phyloP scores from a whole-genome alignment of 1,140 invertebrate species.

The Brachionus sp. region DNA sequence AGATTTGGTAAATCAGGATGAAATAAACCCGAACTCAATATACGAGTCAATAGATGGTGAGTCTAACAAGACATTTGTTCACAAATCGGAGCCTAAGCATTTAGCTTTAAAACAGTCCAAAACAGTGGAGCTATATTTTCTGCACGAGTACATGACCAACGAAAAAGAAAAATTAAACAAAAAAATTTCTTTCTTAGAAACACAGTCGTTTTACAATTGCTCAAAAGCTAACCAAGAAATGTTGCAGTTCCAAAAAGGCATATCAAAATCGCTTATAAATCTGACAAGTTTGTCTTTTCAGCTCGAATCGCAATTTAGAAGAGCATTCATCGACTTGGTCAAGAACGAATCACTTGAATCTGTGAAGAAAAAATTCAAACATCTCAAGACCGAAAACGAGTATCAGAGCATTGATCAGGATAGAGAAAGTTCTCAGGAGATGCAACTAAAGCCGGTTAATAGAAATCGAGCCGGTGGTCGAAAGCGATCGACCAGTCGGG shows the following conservation, averaged over 20 bases:
- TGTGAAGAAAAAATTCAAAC: constrained; percentile 13
- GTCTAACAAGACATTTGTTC: not conserved
- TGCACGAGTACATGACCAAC: constrained; percentile 10
- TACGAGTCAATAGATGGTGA: constrained; percentile 39
- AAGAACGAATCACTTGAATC: constrained; percentile 25
- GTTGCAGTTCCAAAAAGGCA: not conserved
- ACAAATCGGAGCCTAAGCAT: not conserved
- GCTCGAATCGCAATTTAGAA: not conserved
- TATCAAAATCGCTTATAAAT: not conserved
- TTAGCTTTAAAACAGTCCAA: constrained; percentile 10
- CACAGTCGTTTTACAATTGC: constrained; percentile 13
- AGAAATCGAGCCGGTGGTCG: not conserved
- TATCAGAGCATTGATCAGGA: not conserved
- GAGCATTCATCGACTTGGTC: not conserved
- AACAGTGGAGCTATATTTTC: constrained; percentile 2
- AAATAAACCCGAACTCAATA: constrained; percentile 6
- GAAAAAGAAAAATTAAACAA: constrained; percentile 14
- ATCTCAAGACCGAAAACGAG: constrained; percentile 3
- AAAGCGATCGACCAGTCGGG: not conserved
- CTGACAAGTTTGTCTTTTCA: not conserved
- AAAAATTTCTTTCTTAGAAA: not conserved
- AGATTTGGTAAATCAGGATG: not conserved
- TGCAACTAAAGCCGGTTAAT: not conserved
- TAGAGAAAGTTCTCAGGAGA: not conserved
- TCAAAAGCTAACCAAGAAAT: not conserved